Evolutionary conservation across 2,113 vertebrate species (phyloP).

Genomic region (Campylomormyrus tamandua): DNA sequence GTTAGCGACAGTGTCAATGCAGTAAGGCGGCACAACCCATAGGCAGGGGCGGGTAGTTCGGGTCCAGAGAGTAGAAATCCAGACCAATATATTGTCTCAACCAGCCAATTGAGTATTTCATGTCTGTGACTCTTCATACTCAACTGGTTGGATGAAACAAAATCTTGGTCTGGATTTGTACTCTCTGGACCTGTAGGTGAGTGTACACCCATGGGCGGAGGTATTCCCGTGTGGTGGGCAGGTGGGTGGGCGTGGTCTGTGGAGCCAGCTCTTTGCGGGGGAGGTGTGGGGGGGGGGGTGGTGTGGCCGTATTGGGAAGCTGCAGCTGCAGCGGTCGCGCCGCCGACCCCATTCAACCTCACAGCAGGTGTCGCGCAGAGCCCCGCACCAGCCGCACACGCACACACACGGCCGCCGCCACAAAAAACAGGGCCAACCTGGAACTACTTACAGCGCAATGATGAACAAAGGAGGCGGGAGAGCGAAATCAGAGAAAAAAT

Average conservation of each 20-base stretch:
- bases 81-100: not conserved
- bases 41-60: not conserved
- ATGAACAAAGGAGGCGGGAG: slow-evolving; percentile 59
- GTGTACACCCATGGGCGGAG: not conserved
- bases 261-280: slow-evolving; percentile 25
- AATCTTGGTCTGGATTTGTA: not conserved
- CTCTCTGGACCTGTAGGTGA: not conserved
- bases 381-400: slow-evolving; percentile 27
- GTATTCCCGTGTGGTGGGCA: not conserved
- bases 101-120: not conserved
- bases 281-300: slow-evolving; percentile 26
- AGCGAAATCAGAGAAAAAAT: slow-evolving; percentile 58
- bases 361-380: slow-evolving; percentile 56
- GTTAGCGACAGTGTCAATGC: not conserved
- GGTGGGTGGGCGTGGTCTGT: not conserved
- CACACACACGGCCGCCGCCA: slow-evolving; percentile 20
- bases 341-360: slow-evolving; percentile 65
- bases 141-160: not conserved
- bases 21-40: not conserved
- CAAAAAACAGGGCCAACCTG: slow-evolving; percentile 45
- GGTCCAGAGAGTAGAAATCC: not conserved
- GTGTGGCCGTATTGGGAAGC: slow-evolving; percentile 55
- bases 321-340: slow-evolving; percentile 60
- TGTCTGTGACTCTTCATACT: not conserved
- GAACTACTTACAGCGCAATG: slow-evolving; percentile 58